These are phyloP conservation scores for Astropecten irregularis DNA, from an alignment of 53 echinoderm and acorn worm genomes.

Conservation along the genomic window DNA sequence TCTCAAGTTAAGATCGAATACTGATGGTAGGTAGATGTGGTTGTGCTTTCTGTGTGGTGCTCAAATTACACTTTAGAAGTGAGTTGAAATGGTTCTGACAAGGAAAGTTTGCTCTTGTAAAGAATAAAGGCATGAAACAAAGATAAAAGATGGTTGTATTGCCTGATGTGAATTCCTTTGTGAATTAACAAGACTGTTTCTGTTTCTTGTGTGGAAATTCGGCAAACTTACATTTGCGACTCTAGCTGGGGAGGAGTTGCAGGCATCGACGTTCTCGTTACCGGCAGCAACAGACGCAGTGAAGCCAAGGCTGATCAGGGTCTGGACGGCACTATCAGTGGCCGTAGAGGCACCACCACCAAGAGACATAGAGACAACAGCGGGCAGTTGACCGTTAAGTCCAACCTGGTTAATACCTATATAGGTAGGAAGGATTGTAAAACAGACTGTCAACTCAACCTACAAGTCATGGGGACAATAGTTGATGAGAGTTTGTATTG, in stretches of 20 bases:
- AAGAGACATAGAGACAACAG: conserved; percentile 58
- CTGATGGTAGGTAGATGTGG: too few relatives aligned
- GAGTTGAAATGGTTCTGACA: too few relatives aligned
- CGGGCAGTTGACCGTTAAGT: conserved; percentile 15
- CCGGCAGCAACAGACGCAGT: conserved; percentile 49
- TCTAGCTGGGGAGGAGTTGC: conserved; percentile 54
- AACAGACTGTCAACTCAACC: too few relatives aligned
- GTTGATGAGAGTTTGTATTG: too few relatives aligned
- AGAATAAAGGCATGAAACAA: too few relatives aligned
- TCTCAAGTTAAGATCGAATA: too few relatives aligned
- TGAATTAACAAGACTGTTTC: neutral
- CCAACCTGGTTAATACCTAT: conserved; percentile 46
- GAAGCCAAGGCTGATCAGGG: conserved; percentile 30
- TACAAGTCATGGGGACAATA: too few relatives aligned
- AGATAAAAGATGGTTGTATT: too few relatives aligned
- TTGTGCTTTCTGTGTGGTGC: too few relatives aligned
- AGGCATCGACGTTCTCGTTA: conserved; percentile 52
- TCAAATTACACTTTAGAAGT: too few relatives aligned
- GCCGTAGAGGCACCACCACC: conserved; percentile 16
- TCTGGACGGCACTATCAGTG: conserved; percentile 19
- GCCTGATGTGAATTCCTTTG: too few relatives aligned
- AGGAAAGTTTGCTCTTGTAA: too few relatives aligned
- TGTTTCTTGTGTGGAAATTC: neutral
- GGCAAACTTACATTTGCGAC: conserved; percentile 22
- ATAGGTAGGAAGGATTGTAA: neutral